Base-by-base conservation (phyloP, 2,113 vertebrate species). In the Notechis scutatus region DNA sequence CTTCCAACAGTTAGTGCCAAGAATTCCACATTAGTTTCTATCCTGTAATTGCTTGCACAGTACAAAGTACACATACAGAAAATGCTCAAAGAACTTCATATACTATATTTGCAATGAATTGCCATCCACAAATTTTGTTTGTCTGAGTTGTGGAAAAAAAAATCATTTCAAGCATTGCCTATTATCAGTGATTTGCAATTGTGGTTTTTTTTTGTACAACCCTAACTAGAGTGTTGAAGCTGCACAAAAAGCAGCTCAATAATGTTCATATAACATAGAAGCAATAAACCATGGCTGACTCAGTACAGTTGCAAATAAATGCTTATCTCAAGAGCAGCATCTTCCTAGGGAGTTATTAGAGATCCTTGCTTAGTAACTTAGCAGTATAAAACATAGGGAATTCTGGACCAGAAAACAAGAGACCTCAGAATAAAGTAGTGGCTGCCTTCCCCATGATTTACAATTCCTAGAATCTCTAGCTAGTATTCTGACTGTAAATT, bases 11-110 rank as follows among this genome's bases (percentile, higher is more conserved):
- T n/a, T 23, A 24, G 23, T 0, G 0, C 55, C 21, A 18, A 0
- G 5, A 64, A 50, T 89, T 54, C 91, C 2, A 0, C 26, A 57
- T 21, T 2, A 21, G 1, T 0, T 18, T 57, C 12, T 11, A 42
- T 47, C 18, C 47, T 8, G 59, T 88, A 39, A 88, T 92, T 39
- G 12, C 42, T 39, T 12, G 9, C 26, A 90, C 29, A 39, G 29
- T 15, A 14, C 64, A 34, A 61, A 52, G n/a, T 47, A 20, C 42
- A 47, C 26, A 24, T 15, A n/a, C 2, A 85, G 61, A 85, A 52
- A 52, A 10, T 74, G 18, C 24, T 21, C 5, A 42, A 18, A 74
- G 34, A 7, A 88, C 26, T 69, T 9, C 29, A 88, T 39, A 55
- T 52, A 42, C n/a, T 34, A n/a, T 11, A 18, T 50, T 74, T 69